Evolutionary conservation across 2,113 vertebrate genomes (phyloP).

Genomic region (Erythrocercus mccallii): DNA sequence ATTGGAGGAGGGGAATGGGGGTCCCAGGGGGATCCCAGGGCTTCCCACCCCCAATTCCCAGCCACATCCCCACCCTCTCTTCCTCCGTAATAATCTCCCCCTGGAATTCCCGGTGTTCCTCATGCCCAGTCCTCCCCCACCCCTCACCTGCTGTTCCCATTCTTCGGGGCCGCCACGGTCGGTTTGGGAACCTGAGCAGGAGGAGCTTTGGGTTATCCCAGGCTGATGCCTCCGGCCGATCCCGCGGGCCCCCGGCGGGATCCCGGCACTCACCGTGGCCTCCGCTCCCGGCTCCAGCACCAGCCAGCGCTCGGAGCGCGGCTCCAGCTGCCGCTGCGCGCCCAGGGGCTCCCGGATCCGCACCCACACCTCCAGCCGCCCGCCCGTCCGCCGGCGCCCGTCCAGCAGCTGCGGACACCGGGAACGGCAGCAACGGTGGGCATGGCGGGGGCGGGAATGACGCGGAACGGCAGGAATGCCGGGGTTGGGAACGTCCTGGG

Average conservation of each 20-base stretch:
- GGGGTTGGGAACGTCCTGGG: background rate
- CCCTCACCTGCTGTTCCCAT: background rate
- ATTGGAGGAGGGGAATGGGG: background rate
- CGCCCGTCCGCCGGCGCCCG: background rate
- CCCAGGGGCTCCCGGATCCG: background rate
- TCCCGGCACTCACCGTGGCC: background rate
- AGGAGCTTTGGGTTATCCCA: background rate
- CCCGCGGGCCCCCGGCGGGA: background rate
- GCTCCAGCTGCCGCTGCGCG: background rate
- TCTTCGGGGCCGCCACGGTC: background rate
- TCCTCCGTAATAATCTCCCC: accelerated
- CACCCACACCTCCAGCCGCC: background rate
- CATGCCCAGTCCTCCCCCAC: background rate
- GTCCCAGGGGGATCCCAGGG: background rate
- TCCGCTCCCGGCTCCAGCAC: background rate
- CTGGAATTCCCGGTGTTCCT: background rate
- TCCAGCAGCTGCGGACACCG: background rate
- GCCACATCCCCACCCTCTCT: background rate
- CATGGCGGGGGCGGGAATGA: background rate
- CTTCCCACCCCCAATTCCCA: background rate
- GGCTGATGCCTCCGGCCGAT: too few relatives aligned
- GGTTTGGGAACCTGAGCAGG: background rate
- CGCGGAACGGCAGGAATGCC: too few relatives aligned
- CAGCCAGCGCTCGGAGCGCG: background rate
- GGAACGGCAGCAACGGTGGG: background rate